Evolutionary conservation across 2,113 vertebrate genomes (phyloP).

Genomic region (Indri indri): DNA sequence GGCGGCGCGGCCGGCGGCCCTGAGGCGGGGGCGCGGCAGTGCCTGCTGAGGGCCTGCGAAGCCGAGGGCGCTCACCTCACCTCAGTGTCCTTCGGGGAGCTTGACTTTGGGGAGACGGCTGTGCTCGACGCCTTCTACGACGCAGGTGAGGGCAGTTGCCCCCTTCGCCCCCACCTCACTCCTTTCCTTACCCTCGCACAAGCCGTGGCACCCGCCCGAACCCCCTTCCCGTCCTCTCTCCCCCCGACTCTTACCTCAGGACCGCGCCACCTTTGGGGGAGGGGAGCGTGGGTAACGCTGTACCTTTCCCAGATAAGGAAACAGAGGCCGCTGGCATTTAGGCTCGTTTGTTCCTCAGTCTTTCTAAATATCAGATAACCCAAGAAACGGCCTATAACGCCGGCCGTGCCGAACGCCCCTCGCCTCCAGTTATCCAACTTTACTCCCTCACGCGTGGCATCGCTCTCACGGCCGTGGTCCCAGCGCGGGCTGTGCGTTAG

Average conservation of each 20-base stretch:
- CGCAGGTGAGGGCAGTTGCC: constrained; percentile 86
- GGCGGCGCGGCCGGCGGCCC: constrained; percentile 76
- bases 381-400: not conserved
- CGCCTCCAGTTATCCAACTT: not conserved
- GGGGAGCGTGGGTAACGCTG: too few relatives aligned
- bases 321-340: not conserved
- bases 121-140: constrained; percentile 95
- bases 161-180: not conserved
- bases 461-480: not conserved
- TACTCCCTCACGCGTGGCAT: not conserved
- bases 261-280: not conserved
- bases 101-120: constrained; percentile 93
- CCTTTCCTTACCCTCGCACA: fast-evolving
- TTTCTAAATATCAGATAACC: not conserved
- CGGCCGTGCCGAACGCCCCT: not conserved
- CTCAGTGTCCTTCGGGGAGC: constrained; percentile 89
- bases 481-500: not conserved
- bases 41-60: constrained; percentile 91
- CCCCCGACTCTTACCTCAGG: fast-evolving
- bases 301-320: not conserved
- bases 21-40: constrained; percentile 90
- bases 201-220: fast-evolving
- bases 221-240: too few relatives aligned
- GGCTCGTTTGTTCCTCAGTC: not conserved
- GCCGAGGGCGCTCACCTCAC: constrained; percentile 90